These are phyloP conservation scores for Anagyrus pseudococci DNA, from an alignment of 2,888 invertebrate species.

Conservation along the genomic window DNA sequence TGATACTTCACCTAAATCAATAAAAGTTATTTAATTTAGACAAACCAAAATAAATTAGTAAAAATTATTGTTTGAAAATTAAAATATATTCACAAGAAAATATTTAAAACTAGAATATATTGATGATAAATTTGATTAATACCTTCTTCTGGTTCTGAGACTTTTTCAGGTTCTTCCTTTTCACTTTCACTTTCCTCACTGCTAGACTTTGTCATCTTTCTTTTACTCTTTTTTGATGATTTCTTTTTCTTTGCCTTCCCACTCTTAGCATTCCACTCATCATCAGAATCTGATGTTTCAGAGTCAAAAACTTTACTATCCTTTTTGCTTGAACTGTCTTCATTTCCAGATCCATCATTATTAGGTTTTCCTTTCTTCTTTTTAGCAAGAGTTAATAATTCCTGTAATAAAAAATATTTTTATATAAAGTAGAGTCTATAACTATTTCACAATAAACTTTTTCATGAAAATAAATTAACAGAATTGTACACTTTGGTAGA, in stretches of 20 bases:
- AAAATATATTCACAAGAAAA: background rate
- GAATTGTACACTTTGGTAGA: too few relatives aligned
- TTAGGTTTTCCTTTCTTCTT: conserved; percentile 71
- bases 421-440: background rate
- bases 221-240: conserved; percentile 57
- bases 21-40: background rate
- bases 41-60: background rate
- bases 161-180: conserved; percentile 46
- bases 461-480: background rate
- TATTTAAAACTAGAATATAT: conserved; percentile 4
- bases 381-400: conserved; percentile 81
- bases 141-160: conserved; percentile 85
- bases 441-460: background rate
- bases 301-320: conserved; percentile 55
- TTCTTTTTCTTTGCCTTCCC: conserved; percentile 61
- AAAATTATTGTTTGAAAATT: background rate
- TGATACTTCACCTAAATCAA: conserved; percentile 77
- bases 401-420: conserved; percentile 64
- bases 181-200: conserved; percentile 61
- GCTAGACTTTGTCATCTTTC: conserved; percentile 62
- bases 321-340: conserved; percentile 51
- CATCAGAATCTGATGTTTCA: conserved; percentile 66
- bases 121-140: background rate
- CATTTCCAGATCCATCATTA: conserved; percentile 57
- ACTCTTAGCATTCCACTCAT: conserved; percentile 62